Conservation (phyloP, 2,888 invertebrate species). For the Galeruca laticollis region DNA sequence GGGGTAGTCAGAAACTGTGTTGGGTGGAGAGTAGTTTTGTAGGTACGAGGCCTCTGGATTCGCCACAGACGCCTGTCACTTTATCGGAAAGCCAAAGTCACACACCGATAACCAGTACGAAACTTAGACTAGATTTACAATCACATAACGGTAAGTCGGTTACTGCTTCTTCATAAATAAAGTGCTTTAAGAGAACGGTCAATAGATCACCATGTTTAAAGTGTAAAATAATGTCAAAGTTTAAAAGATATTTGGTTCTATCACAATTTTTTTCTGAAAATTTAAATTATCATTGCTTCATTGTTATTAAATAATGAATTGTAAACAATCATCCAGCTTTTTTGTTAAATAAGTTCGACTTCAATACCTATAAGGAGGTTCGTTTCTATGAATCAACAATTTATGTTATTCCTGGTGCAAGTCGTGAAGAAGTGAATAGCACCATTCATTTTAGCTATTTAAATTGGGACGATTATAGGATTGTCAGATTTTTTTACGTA, state of each 20-base stretch:
- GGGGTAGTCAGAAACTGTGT: constrained; percentile 80
- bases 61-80: constrained; percentile 81
- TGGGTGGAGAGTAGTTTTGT: constrained; percentile 96
- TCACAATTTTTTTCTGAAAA: too few relatives aligned
- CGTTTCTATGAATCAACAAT: too few relatives aligned
- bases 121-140: constrained; percentile 69
- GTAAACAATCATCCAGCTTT: too few relatives aligned
- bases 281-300: too few relatives aligned
- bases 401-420: too few relatives aligned
- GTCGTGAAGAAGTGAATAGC: too few relatives aligned
- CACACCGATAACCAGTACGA: constrained; percentile 63
- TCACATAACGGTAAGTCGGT: constrained; percentile 68
- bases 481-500: too few relatives aligned
- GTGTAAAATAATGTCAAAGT: constrained; percentile 25
- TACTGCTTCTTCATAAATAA: constrained; percentile 55
- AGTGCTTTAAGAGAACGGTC: constrained; percentile 9
- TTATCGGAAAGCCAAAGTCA: constrained; percentile 62
- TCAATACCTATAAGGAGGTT: too few relatives aligned
- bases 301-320: too few relatives aligned
- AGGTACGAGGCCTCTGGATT: constrained; percentile 86
- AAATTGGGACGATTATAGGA: too few relatives aligned
- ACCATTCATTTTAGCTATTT: too few relatives aligned
- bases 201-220: neutral
- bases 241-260: neutral
- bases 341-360: too few relatives aligned